phyloP scores from a whole-genome alignment of 2,888 invertebrate genomes.

The Andrena haemorrhoa region DNA sequence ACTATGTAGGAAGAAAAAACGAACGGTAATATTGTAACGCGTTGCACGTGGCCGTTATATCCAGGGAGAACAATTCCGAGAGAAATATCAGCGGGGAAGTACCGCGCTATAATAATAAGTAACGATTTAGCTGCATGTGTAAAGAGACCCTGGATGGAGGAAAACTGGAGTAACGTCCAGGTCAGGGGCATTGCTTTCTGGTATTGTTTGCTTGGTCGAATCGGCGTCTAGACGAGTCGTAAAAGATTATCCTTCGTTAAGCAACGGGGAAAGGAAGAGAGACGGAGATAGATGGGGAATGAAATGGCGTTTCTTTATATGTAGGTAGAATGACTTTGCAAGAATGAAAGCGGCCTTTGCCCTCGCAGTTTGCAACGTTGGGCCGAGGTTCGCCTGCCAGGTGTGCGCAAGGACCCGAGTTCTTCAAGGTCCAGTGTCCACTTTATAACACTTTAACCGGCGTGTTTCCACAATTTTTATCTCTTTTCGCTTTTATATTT shows the following conservation, averaged over 20 bases:
- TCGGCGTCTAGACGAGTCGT: background rate
- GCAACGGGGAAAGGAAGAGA: background rate
- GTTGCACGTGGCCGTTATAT: too few species aligned
- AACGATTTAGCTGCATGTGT: background rate
- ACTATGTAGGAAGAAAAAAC: too few species aligned
- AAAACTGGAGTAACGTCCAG: background rate
- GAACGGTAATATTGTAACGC: background rate
- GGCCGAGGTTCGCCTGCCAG: background rate
- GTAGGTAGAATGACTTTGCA: background rate
- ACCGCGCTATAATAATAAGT: background rate
- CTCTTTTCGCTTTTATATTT: too few species aligned
- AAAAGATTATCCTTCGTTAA: background rate
- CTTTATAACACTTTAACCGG: too few species aligned
- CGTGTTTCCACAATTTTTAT: too few species aligned
- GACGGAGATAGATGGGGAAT: background rate
- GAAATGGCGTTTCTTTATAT: background rate
- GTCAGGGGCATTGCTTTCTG: constrained; percentile 7
- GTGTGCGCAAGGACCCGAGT: too few species aligned
- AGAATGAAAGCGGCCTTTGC: background rate
- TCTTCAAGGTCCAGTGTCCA: too few species aligned
- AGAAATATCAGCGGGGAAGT: constrained; percentile 1
- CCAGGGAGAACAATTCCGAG: background rate
- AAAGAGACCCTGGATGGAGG: background rate
- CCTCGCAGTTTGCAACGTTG: background rate
- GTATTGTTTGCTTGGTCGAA: background rate